phyloP scores from a whole-genome alignment of 2,113 vertebrate species.

The Brevimyrus niger region DNA sequence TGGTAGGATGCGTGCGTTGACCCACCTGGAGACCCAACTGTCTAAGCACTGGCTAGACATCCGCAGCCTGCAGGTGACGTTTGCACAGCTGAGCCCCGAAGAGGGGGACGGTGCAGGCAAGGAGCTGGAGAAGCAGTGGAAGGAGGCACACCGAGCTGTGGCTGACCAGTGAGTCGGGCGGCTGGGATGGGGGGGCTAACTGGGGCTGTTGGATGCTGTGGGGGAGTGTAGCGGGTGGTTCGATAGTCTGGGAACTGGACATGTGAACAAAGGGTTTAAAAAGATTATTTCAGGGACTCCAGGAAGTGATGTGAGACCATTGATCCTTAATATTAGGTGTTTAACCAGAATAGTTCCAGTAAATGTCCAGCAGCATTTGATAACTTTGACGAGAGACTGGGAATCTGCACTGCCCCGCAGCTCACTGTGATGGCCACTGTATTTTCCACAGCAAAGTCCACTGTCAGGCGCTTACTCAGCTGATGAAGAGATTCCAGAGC shows the following conservation, averaged over 20 bases:
- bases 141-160: conserved; percentile 58
- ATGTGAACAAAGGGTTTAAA: neutral
- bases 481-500: conserved; percentile 78
- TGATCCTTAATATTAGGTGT: neutral
- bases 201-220: neutral
- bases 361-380: neutral
- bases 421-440: neutral
- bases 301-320: neutral
- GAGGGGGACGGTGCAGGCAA: conserved; percentile 39
- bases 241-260: neutral
- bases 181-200: neutral
- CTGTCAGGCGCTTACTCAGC: conserved; percentile 64
- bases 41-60: conserved; percentile 59
- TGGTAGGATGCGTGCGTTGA: conserved; percentile 68
- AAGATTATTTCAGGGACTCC: neutral
- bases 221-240: neutral
- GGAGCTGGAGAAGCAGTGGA: conserved; percentile 60
- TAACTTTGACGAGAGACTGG: neutral
- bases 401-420: neutral
- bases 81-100: conserved; percentile 39
- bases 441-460: conserved; percentile 62
- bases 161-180: conserved; percentile 63
- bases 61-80: conserved; percentile 48
- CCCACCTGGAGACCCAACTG: conserved; percentile 63
- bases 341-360: neutral